A percentile compares a stretch with the other conserved stretches of the same genome.
These are phyloP conservation scores for Oophaga sylvatica DNA, from an alignment of 2,797 vertebrate species.

Conservation along the genomic window DNA sequence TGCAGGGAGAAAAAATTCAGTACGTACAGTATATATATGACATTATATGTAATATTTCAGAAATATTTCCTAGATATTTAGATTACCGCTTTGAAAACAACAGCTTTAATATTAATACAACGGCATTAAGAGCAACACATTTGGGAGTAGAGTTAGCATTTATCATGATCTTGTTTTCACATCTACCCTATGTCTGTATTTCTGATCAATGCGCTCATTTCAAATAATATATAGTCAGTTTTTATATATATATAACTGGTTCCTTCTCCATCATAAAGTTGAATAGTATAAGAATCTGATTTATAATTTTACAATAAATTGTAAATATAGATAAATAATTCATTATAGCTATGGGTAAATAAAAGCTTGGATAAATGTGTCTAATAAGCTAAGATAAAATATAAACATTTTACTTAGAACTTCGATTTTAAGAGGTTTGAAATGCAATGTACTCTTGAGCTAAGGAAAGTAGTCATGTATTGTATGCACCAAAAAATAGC, in stretches of 20 bases:
- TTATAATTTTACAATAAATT: background rate
- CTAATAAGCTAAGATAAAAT: background rate
- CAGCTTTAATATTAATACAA: background rate
- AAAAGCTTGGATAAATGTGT: background rate
- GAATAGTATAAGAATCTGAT: background rate
- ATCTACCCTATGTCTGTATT: too few relatives aligned
- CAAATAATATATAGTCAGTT: too few relatives aligned
- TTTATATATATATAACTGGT: too few relatives aligned
- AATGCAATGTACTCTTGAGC: background rate
- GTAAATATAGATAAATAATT: background rate
- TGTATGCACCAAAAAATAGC: background rate
- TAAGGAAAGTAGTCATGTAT: background rate
- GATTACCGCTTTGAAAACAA: background rate
- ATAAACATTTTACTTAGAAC: background rate
- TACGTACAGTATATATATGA: background rate
- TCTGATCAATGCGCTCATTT: too few relatives aligned
- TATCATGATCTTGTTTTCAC: background rate
- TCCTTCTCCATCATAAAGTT: background rate
- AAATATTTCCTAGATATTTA: background rate
- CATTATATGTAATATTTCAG: background rate
- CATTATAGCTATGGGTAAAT: background rate
- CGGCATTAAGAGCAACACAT: background rate
- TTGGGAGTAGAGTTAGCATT: too few relatives aligned
- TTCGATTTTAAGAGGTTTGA: background rate
- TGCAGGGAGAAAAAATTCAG: background rate